These are phyloP conservation scores for Lissonota sp. DNA, from an alignment of 2,888 invertebrate genomes.

Conservation along the genomic window DNA sequence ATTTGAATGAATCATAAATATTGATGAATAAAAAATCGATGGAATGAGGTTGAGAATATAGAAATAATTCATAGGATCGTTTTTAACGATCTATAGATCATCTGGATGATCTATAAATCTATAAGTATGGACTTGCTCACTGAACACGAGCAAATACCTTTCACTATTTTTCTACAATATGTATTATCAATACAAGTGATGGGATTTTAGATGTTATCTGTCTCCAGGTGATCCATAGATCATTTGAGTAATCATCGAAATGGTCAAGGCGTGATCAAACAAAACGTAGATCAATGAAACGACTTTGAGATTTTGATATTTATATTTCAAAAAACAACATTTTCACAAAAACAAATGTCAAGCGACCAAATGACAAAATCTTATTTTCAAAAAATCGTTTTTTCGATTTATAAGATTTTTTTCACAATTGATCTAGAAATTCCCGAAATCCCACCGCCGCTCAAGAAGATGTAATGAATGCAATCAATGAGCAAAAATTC, in stretches of 20 bases:
- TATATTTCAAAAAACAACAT: too few relatives aligned
- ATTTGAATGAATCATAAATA: neutral
- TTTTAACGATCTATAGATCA: conserved; percentile 11
- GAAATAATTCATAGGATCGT: neutral
- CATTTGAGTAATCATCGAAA: neutral
- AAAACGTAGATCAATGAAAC: too few relatives aligned
- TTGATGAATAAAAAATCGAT: conserved; percentile 11
- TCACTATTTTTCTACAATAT: neutral
- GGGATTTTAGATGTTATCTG: neutral
- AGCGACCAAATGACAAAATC: too few relatives aligned
- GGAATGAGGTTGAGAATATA: neutral
- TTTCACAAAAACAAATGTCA: too few relatives aligned
- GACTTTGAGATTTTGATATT: too few relatives aligned
- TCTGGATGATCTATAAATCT: neutral
- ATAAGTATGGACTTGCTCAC: neutral
- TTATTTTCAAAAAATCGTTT: too few relatives aligned
- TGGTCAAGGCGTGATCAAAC: too few relatives aligned
- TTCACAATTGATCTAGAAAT: too few relatives aligned
- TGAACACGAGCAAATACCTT: neutral
- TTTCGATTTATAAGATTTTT: too few relatives aligned
- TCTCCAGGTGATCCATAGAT: conserved; percentile 5
- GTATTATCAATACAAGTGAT: neutral
- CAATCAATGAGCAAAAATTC: conserved; percentile 18
- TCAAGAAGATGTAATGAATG: too few relatives aligned
- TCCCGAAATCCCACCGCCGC: too few relatives aligned